phyloP scores from a whole-genome alignment of 2,113 vertebrate species.

The Polypterus senegalus region DNA sequence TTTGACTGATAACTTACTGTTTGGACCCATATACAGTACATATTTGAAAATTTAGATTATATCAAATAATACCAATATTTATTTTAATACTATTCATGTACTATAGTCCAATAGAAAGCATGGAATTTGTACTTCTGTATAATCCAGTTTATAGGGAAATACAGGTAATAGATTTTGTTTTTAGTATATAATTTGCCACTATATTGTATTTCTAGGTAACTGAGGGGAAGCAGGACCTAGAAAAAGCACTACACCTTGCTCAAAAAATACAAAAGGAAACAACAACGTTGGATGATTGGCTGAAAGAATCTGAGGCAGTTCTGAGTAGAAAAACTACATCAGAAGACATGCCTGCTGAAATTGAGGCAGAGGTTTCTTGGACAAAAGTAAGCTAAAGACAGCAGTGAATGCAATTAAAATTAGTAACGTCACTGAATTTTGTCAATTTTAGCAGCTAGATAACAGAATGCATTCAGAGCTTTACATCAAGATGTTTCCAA shows the following conservation, averaged over 20 bases:
- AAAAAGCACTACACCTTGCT: conserved; percentile 71
- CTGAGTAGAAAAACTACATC: conserved; percentile 68
- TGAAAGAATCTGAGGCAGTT: conserved; percentile 56
- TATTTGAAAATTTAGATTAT: no score
- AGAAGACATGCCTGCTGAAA: conserved; percentile 65
- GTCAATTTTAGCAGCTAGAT: no score
- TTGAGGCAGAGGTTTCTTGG: conserved; percentile 81
- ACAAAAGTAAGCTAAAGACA: conserved; percentile 63
- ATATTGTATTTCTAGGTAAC: conserved; percentile 62
- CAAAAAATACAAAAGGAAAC: conserved; percentile 70
- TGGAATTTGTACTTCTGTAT: no score
- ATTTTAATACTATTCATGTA: no score
- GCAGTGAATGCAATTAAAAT: no score
- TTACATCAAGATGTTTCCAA: no score
- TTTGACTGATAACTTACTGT: no score
- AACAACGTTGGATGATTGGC: conserved; percentile 67
- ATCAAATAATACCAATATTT: no score
- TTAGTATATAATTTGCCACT: neutral
- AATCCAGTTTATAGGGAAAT: conserved; percentile 41
- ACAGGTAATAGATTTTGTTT: conserved; percentile 55
- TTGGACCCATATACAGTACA: no score
- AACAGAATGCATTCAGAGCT: no score
- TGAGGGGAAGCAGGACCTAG: conserved; percentile 86
- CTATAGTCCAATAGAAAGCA: no score
- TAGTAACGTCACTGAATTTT: no score